Evolutionary conservation across 1,140 invertebrate genomes (phyloP).

Genomic region (Macrosteles quadrilineatus): DNA sequence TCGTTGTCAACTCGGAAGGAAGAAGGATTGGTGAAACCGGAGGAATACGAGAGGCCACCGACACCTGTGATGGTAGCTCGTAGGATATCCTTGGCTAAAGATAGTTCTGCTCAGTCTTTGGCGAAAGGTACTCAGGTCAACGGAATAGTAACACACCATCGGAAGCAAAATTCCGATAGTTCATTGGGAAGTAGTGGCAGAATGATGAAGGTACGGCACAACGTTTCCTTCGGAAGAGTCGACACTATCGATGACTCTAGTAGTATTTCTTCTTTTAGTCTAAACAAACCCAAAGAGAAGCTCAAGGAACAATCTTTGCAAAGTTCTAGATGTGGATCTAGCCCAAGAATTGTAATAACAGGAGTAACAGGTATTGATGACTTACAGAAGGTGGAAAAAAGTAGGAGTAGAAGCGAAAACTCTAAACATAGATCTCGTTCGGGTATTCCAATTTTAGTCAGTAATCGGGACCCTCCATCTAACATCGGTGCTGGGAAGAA

Average conservation of each 20-base stretch:
- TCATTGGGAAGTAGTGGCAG: not conserved
- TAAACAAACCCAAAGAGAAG: not conserved
- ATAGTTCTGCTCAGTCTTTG: not conserved
- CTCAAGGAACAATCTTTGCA: not conserved
- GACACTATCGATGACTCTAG: conserved; percentile 3
- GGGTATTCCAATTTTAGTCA: not conserved
- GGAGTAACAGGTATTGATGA: not conserved
- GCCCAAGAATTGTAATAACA: not conserved
- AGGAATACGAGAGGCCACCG: not conserved
- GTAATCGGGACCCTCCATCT: not conserved
- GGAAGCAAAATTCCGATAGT: not conserved
- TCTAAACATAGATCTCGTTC: conserved; percentile 2
- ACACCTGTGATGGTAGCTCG: conserved; percentile 11
- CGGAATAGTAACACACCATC: not conserved
- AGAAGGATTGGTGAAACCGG: not conserved
- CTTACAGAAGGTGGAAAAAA: not conserved
- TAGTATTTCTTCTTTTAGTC: not conserved
- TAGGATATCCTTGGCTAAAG: not conserved
- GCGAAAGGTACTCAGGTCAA: not conserved
- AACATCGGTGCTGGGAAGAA: not conserved
- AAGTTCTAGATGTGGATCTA: not conserved
- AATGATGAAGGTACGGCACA: not conserved
- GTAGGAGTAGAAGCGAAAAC: not conserved
- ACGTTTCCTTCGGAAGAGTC: conserved; percentile 10
- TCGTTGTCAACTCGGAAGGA: not conserved